phyloP scores from a whole-genome alignment of 2,113 vertebrate species.

The Daphoenositta chrysoptera region DNA sequence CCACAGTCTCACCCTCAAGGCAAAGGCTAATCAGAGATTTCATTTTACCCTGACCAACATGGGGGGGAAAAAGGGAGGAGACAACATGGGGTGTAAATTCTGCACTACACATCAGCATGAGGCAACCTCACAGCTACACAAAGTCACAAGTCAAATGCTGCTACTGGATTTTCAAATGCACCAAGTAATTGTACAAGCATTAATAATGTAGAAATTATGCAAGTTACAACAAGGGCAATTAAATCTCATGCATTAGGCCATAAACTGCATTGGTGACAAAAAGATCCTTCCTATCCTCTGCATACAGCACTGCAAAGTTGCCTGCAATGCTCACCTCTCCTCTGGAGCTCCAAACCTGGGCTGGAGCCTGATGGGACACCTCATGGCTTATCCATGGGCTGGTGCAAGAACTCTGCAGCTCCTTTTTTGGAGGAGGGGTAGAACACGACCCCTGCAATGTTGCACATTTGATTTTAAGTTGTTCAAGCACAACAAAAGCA shows the following conservation, averaged over 20 bases:
- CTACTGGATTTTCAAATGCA: not conserved
- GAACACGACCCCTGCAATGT: not conserved
- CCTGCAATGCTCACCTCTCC: not conserved
- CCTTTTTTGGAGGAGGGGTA: not conserved
- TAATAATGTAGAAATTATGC: not conserved
- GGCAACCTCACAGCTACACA: not conserved
- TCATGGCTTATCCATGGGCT: not conserved
- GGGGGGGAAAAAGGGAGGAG: not conserved
- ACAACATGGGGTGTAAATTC: not conserved
- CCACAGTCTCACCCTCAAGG: not conserved
- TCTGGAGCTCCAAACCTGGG: not conserved
- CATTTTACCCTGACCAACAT: not conserved
- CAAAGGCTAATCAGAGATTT: not conserved
- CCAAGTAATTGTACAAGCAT: not conserved
- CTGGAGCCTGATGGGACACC: not conserved
- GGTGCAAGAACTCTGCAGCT: not conserved
- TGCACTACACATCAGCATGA: not conserved
- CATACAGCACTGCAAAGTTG: not conserved
- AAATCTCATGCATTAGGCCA: not conserved
- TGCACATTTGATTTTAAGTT: not conserved
- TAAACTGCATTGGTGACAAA: not conserved
- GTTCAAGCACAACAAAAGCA: not conserved
- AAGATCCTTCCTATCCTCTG: not conserved
- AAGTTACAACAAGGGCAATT: not conserved
- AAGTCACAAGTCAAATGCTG: not conserved